phyloP scores from a whole-genome alignment of 2,113 vertebrate species.

The Thymallus thymallus region DNA sequence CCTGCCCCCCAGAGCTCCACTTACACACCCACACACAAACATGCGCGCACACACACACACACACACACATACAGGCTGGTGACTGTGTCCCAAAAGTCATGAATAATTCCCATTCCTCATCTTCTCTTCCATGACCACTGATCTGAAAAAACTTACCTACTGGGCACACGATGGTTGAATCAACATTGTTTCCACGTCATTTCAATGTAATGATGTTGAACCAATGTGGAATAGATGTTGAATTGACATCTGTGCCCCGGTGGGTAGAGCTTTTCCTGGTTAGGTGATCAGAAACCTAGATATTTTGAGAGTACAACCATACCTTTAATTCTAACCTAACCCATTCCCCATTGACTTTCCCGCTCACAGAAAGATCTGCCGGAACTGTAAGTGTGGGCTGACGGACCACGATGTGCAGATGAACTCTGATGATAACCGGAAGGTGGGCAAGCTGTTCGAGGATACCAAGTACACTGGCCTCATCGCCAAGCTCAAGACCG shows the following conservation, averaged over 20 bases:
- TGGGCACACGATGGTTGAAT: too few species aligned
- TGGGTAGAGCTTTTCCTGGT: too few species aligned
- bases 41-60: too few species aligned
- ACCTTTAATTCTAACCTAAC: too few species aligned
- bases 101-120: not conserved
- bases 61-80: not conserved
- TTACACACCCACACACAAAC: too few species aligned
- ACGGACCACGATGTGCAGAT: constrained; percentile 90
- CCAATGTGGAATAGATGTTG: too few species aligned
- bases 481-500: constrained; percentile 92
- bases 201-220: too few species aligned
- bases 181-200: too few species aligned
- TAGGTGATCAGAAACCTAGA: too few species aligned
- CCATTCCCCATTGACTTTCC: not conserved
- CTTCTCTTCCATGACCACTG: not conserved
- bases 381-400: constrained; percentile 95
- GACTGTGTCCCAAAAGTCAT: not conserved
- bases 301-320: too few species aligned
- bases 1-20: not conserved
- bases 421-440: constrained; percentile 87
- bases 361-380: constrained; percentile 87
- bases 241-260: too few species aligned
- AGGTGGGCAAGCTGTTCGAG: constrained; percentile 94
- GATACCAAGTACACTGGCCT: constrained; percentile 95
- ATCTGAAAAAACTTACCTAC: not conserved